Base-by-base conservation (phyloP, 2,113 vertebrate species). In the Garra rufa region DNA sequence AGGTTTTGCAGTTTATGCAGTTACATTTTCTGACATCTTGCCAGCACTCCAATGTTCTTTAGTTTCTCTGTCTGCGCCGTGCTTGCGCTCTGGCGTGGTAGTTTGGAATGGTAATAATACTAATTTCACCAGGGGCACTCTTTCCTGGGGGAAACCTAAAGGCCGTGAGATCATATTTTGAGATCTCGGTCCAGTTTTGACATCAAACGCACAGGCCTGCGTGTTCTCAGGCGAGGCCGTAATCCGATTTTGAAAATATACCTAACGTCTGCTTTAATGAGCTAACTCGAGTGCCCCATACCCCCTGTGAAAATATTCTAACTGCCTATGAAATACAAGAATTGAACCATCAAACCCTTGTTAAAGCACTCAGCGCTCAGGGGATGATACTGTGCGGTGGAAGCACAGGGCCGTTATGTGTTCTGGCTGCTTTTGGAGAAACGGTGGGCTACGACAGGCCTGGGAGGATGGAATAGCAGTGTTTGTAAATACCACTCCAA, bases 401-500 rank as follows among this genome's bases (percentile, higher is more conserved):
- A 81, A 75, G 57, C 65, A 41, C 59, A 55, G 52, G 65, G 81
- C 46, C 17, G 75, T 85, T 85, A 76, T 85, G 70, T 76, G n/a
- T 83, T 76, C 71, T 50, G 75, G 81, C 87, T 81, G 81, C 75
- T 81, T 83, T 28, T 41, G 30, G 48, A 65, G 76, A 55, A 82
- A 67, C 73, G 74, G 81, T 46, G 9, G 52, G 76, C 84, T 26
- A 70, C n/a, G 24, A 63, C 19, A 73, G 24, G 86, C 75, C 69
- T 38, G 41, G 57, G 19, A 83, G 69, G 69, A 81, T 81, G 63
- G 67, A 82, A 76, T 67, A 87, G 67, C 75, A 10, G 50, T 92
- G 91, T 92, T 93, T 92, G 92, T 92, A 92, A 93, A 94, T 93
- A 92, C 88, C 89, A 80, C 75, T 67, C 89, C 93, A 92, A 92